Base-by-base conservation (phyloP, 2,113 vertebrate species). In the Lasiurus cinereus region DNA sequence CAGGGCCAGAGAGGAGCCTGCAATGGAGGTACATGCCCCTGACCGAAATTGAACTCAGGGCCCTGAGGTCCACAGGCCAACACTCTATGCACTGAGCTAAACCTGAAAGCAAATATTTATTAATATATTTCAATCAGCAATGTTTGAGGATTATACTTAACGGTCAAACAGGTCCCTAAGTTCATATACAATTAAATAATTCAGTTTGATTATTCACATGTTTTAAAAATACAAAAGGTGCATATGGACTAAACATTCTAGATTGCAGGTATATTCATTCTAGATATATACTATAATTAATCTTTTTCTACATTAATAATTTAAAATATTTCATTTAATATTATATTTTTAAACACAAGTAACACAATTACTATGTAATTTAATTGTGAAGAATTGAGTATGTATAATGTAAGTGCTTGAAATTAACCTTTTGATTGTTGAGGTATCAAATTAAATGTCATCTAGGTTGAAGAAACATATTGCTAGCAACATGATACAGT, bases 111-210 rank as follows among this genome's bases (percentile, higher is more conserved):
- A 67, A 8, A 22, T 3, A 67, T 72, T 73, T 56, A 43, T 69
- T 86, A 73, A 77, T 4, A 39, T 56, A 2, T 95, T 82, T 88
- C 16, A 84, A 36, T 80, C 24, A 82, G 8, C 4, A 89, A 33
- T 72, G 39, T 56, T 86, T 95, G 56, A 59, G 22, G 16, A 93
- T 24, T 70, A 31, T 67, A 16, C 8, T 59, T 72, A 72, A 62
- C 22, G 27, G 66, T 50, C 13, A 90, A 70, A 84, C 3, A 79
- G 4, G 19, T 84, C 3, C 4, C 14, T 77, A 78, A 52, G 5
- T 82, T 86, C 4, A 82, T 16, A 22, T 84, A 48, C 31, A 92
- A 66, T 91, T 83, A 90, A 80, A 70, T 86, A 52, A 83, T 46
- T 78, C 64, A 66, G 4, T 80, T 89, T 78, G 52, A 72, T 83